Evolutionary conservation across 64 coral and sea anemone species (phyloP).

Genomic region (Dendrophyllia cribrosa): DNA sequence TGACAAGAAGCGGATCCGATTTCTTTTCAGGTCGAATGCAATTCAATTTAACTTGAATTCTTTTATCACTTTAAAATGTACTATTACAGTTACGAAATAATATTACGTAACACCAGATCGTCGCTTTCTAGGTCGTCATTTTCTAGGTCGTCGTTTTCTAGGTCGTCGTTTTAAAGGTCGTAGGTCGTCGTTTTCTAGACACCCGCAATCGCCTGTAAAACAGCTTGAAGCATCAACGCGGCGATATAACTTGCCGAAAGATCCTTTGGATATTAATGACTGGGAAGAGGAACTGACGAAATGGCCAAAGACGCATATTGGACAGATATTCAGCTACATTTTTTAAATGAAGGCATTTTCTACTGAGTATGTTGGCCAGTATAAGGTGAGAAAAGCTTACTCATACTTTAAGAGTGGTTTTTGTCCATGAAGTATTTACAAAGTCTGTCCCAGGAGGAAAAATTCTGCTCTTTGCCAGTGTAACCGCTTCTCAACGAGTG

Average conservation of each 20-base stretch:
- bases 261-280: constrained; percentile 41
- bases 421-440: constrained; percentile 43
- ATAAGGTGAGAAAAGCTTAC: constrained; percentile 65
- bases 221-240: constrained; percentile 15
- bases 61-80: no score
- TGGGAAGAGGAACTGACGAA: constrained; percentile 56
- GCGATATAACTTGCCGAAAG: constrained; percentile 14
- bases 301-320: constrained; percentile 59
- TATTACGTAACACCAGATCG: no score
- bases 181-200: no score
- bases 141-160: no score
- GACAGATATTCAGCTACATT: constrained; percentile 65
- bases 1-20: no score
- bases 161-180: no score
- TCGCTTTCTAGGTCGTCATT: no score
- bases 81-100: no score
- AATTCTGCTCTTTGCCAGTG: constrained; percentile 17
- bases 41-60: no score
- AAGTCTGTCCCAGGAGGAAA: constrained; percentile 16
- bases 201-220: no score
- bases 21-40: no score
- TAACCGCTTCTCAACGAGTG: constrained; percentile 41
- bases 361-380: constrained; percentile 62
- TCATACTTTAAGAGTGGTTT: constrained; percentile 62
- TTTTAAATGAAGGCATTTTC: constrained; percentile 64